Evolutionary conservation across 2,888 invertebrate species (phyloP).

Genomic region (Tipula vernalis): DNA sequence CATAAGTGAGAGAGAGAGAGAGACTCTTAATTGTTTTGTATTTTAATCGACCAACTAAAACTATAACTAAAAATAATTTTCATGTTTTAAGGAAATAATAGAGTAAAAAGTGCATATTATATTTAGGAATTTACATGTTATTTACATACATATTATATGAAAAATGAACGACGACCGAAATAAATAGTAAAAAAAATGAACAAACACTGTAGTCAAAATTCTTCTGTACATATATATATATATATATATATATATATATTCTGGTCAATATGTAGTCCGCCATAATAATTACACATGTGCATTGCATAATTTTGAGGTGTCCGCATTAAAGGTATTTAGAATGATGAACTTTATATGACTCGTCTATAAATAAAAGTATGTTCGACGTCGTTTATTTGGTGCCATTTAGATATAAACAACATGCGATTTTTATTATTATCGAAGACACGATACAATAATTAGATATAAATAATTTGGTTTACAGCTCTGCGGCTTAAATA

Average conservation of each 20-base stretch:
- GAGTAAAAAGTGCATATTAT: neutral
- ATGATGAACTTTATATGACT: neutral
- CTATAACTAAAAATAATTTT: neutral
- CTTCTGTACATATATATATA: too few relatives aligned
- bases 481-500: neutral
- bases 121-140: neutral
- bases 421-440: neutral
- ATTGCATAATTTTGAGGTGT: neutral
- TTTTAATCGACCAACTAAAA: neutral
- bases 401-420: neutral
- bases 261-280: neutral
- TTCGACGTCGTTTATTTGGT: neutral
- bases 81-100: neutral
- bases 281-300: neutral
- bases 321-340: neutral
- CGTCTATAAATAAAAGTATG: neutral
- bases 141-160: neutral
- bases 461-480: neutral
- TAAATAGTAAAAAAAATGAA: neutral
- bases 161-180: neutral
- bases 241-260: too few relatives aligned
- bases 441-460: neutral
- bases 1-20: neutral
- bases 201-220: neutral
- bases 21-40: neutral